Evolutionary conservation across 2,797 vertebrate species (phyloP).

Genomic region (Enteromius afrohamiltoni): DNA sequence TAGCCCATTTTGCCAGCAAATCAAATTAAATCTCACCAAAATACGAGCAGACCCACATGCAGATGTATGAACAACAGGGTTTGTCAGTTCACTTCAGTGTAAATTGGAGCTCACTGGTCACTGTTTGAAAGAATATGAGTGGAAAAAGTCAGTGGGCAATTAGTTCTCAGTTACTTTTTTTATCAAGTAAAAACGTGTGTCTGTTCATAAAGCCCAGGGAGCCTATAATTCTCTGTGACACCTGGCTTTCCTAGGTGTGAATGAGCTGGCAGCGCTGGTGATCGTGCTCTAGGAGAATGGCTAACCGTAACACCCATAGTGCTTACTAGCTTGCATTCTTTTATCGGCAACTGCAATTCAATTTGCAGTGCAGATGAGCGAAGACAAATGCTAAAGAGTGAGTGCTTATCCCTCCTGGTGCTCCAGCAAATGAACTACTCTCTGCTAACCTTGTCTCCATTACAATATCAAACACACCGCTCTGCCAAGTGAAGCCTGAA

Average conservation of each 20-base stretch:
- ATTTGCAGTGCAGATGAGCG: conserved; percentile 45
- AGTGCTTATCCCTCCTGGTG: conserved; percentile 40
- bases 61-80: neutral
- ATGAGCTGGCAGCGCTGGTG: neutral
- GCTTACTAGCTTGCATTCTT: conserved; percentile 17
- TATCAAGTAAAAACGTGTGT: neutral
- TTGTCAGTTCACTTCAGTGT: neutral
- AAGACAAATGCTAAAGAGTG: conserved; percentile 18
- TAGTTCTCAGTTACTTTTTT: conserved; percentile 5
- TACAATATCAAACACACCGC: conserved; percentile 52
- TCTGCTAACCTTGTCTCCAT: conserved; percentile 52
- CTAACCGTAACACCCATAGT: neutral
- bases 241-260: conserved; percentile 6
- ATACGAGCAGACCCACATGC: neutral
- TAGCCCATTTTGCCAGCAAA: neutral
- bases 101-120: neutral
- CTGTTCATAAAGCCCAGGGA: neutral
- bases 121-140: neutral
- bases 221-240: neutral
- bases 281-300: neutral
- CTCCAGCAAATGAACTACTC: conserved; percentile 48
- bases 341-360: conserved; percentile 39
- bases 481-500: conserved; percentile 37
- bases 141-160: neutral
- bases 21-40: neutral